Evolutionary conservation across 2,113 vertebrate genomes (phyloP), one percentile per base, ranked within the genome.

Genomic region (Anoura caudifer): DNA sequence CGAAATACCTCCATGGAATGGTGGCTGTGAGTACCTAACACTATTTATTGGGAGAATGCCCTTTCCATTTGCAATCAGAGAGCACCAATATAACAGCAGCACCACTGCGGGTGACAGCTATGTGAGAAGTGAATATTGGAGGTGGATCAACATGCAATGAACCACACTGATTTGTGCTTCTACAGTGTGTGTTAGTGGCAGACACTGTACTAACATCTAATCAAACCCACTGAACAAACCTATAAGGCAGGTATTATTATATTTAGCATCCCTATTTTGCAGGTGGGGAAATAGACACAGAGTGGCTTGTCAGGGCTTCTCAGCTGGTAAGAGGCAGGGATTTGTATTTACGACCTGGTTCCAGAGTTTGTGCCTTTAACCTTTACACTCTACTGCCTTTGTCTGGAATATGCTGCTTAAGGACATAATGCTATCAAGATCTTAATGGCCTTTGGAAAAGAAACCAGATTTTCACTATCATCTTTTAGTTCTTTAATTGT

Each of bases 91-190:
- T 0, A 6, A n/a, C 38, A 31, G 3, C 65, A 14, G 7, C 0
- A 0, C 15, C 5, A 15, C 75, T 54, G n/a, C 31, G 20, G 4
- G 2, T 2, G 10, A 26, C 63, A 33, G 36, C 47, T 41, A 12
- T 4, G 4, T 3, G 17, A 52, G 19, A 16, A 0, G 1, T 4
- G 7, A 36, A 16, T 13, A 0, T 3, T 0, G 1, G 6, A 13
- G 26, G 33, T 10, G 3, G 13, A 72, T 14, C 3, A 5, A 24
- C 77, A 45, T 14, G 16, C 3, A 70, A 10, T 28, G 61, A n/a
- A 8, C 79, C 28, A 63, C 41, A 52, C 33, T 7, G 73, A 9
- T 17, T 4, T 14, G 17, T 3, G 16, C 17, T 41, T 56, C 38
- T 36, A 0, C 2, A n/a, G 50, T 50, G n/a, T 26, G 69, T 28